Percentiles rank a stretch among this genome's conserved stretches.
phyloP scores from a whole-genome alignment of 2,888 invertebrate genomes.

The Sphecodes monilicornis region DNA sequence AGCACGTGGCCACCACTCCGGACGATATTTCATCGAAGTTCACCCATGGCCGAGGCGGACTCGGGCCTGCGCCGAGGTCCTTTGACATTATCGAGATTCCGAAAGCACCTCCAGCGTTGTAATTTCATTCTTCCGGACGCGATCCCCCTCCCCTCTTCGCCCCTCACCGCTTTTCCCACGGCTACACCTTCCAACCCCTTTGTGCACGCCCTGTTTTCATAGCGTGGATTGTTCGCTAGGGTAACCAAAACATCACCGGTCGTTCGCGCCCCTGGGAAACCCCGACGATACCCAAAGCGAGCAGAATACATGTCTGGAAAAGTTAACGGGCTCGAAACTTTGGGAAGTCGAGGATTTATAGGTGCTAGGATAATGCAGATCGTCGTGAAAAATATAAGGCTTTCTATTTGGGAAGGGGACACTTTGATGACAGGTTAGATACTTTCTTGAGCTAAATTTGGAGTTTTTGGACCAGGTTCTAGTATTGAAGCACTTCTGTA shows the following conservation, averaged over 20 bases:
- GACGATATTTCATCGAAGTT: slow-evolving; percentile 72
- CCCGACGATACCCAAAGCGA: neutral
- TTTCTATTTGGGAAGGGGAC: neutral
- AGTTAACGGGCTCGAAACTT: neutral
- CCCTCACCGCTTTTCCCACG: neutral
- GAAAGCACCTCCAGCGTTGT: slow-evolving; percentile 70
- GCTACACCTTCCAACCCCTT: neutral
- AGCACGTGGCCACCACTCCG: slow-evolving; percentile 64
- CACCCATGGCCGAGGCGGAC: slow-evolving; percentile 42
- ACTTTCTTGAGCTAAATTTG: no score
- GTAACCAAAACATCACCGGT: neutral
- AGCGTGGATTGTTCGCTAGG: slow-evolving; percentile 17
- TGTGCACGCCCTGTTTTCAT: slow-evolving; percentile 12
- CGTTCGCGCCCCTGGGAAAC: neutral
- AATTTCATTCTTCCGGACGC: slow-evolving; percentile 60
- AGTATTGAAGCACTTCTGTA: no score
- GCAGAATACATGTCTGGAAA: neutral
- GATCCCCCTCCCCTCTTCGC: neutral
- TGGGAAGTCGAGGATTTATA: neutral
- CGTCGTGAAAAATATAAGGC: neutral
- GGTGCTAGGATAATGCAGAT: neutral
- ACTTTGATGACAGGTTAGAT: neutral
- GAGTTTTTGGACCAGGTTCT: no score
- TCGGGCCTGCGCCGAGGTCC: slow-evolving; percentile 45
- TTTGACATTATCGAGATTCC: slow-evolving; percentile 76